Percentiles rank a stretch among this genome's conserved stretches.
phyloP scores from a whole-genome alignment of 2,797 vertebrate genomes.

The Tragelaphus eurycerus region DNA sequence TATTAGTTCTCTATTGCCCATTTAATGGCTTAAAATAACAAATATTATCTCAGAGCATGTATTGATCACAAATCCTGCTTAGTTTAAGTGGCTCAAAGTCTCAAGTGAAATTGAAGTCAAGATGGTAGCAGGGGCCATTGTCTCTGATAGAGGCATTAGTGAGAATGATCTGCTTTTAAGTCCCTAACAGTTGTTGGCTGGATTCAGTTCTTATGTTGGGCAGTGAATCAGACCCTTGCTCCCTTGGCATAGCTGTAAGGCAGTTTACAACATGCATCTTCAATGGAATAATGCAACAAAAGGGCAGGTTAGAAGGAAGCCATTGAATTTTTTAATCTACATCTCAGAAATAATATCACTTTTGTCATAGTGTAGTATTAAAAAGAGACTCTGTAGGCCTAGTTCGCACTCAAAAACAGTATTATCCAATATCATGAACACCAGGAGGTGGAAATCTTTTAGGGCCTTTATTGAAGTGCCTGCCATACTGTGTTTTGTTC shows the following conservation, averaged over 20 bases:
- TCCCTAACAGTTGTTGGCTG: rapidly evolving
- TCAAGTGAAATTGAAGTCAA: not conserved
- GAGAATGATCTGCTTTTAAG: not conserved
- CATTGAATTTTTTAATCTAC: not conserved
- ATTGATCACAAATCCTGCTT: not conserved
- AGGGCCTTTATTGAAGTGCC: not conserved
- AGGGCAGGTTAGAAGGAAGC: not conserved
- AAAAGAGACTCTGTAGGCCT: not conserved
- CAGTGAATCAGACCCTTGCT: not conserved
- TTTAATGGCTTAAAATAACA: not conserved
- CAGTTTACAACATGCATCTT: not conserved
- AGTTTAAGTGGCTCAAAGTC: not conserved
- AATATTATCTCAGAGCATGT: not conserved
- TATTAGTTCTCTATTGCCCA: not conserved
- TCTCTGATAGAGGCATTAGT: not conserved
- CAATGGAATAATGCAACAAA: not conserved
- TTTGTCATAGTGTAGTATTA: not conserved
- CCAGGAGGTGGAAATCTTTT: not conserved
- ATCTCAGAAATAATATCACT: not conserved
- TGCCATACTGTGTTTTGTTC: not conserved
- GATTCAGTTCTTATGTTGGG: not conserved
- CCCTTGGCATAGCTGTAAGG: too few species aligned
- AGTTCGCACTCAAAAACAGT: not conserved
- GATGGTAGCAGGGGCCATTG: rapidly evolving
- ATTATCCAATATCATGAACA: rapidly evolving